Evolutionary conservation across 2,113 vertebrate species (phyloP), one percentile per base, ranked within the genome.

Genomic region (Sebastes fasciatus): DNA sequence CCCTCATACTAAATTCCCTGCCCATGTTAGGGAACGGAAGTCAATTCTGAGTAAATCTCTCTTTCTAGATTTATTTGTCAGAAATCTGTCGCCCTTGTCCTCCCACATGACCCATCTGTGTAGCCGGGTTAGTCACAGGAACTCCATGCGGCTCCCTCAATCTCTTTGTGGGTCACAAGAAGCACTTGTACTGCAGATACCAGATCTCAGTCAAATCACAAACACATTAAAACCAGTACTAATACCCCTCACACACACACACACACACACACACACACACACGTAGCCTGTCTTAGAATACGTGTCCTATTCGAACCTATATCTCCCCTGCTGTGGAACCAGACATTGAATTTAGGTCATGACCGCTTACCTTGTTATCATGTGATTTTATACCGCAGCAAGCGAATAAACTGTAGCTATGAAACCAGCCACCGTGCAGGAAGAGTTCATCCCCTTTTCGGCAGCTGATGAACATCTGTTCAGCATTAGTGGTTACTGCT

Each of bases 401-500:
- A 63, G 87, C 52, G 8, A 74, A 74, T 84, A 81, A 86, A 87
- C 40, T 40, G 72, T 60, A 58, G 76, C 52, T 17, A 12, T 67
- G 82, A 89, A 90, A 84, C 51, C 89, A 91, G 85, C 74, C 72
- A 72, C 79, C 60, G 13, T 26, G 84, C 34, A 11, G 90, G 74
- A 85, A 64, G 84, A 85, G 77, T 84, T 89, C 84, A 79, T 88
- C 81, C 77, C 65, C 17, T 89, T 85, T 49, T 83, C 72, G 63
- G 68, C 90, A 87, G 86, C 90, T 85, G 90, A 93, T 78, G 80
- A 93, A 92, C 93, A 94, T 94, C 92, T 92, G 93, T 90, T 91
- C 80, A 78, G 86, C 85, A 84, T 93, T 90, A 93, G 90, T 9
- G 86, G 86, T 74, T 80, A 16, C 83, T 79, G 84, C 85, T 77